phyloP scores from a whole-genome alignment of 2,888 invertebrate species.

The Drosophila mimica region DNA sequence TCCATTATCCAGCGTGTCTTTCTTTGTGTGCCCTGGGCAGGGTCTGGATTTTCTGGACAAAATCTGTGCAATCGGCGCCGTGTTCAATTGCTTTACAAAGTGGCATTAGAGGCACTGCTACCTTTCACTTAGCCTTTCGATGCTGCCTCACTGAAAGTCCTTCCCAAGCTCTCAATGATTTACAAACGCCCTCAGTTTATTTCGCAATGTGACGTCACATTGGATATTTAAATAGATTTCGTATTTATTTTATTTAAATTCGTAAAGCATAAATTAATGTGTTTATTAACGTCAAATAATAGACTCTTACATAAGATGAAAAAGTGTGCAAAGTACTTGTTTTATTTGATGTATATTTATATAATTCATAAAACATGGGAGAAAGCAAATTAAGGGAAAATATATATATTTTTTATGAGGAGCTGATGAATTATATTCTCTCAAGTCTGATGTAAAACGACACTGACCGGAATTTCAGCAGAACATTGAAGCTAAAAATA shows the following conservation, averaged over 20 bases:
- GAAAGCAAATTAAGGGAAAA: not conserved
- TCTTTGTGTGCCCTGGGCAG: conserved; percentile 55
- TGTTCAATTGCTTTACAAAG: conserved; percentile 54
- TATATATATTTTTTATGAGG: too few relatives aligned
- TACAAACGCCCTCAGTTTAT: conserved; percentile 5
- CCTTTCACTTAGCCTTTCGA: conserved; percentile 57
- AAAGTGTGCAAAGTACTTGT: not conserved
- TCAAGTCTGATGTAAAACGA: not conserved
- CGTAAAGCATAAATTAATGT: not conserved
- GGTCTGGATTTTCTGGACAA: not conserved
- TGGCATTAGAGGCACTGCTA: conserved; percentile 51
- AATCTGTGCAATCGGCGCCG: conserved; percentile 21
- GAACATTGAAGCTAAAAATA: not conserved
- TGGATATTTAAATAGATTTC: not conserved
- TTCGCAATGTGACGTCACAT: not conserved
- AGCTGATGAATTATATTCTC: not conserved
- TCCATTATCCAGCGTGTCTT: conserved; percentile 49
- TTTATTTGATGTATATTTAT: not conserved
- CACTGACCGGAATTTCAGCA: not conserved
- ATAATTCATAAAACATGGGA: not conserved
- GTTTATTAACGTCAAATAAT: not conserved
- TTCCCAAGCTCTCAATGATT: conserved; percentile 15
- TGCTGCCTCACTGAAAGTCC: conserved; percentile 34
- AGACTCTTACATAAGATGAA: not conserved
- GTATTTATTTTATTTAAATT: not conserved